Evolutionary conservation across 2,888 invertebrate genomes (phyloP), one percentile per base, ranked within the genome.

Genomic region (Tipula confusa): DNA sequence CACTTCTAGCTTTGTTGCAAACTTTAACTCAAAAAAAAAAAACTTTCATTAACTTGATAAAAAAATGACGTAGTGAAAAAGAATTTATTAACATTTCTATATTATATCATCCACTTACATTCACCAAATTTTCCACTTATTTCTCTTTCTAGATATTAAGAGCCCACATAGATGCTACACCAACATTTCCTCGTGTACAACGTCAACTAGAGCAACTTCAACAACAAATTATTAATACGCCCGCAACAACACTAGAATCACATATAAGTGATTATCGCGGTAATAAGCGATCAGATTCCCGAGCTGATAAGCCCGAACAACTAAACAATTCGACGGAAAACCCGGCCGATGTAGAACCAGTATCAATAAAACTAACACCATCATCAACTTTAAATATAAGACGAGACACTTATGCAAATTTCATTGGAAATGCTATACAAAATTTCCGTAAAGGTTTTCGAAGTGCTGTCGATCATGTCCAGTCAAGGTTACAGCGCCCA

Each of bases 181-280:
- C 64, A 11, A 64, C 64, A 64, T 64, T 64, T n/a, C 64, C 64
- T 3, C 64, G 64, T 9, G 64, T 64, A 0, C 64, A 64, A 2
- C 64, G 64, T 0, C 64, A 64, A 24, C 24, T 64, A 24, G 64
- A 64, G 11, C 64, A 64, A 0, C 9, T 64, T 9, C 64, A 64
- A 11, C 18, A 64, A 18, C 64, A 64, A 24, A 64, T 64, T 5
- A 64, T 24, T 24, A 64, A 64, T n/a, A 24, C 64, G 0, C 64
- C 64, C 9, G 64, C 9, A 29, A 85, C 85, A 15, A 85, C 85
- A 31, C 85, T 84, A 15, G 82, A 83, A n/a, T 83, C 84, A 48
- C 85, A 85, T 33, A 85, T 86, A 7, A 84, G 84, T 82, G 85
- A 85, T 82, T 85, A 85, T 79, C 84, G 85, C 7, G 83, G 84